Evolutionary conservation across 2,797 vertebrate species (phyloP).

Genomic region (Tenualosa ilisha): DNA sequence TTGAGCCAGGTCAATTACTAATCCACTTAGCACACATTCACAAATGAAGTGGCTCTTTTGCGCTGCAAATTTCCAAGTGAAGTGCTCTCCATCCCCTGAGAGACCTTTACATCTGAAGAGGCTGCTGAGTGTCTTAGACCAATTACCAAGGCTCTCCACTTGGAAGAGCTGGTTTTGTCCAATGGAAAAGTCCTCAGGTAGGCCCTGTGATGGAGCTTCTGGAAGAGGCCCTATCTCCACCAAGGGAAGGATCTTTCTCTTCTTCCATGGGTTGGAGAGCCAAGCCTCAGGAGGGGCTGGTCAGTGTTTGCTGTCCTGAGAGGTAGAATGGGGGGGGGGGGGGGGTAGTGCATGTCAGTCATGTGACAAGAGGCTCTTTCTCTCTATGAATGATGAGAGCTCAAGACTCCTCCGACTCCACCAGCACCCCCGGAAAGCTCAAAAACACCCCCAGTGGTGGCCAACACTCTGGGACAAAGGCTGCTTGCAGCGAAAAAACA

Average conservation of each 20-base stretch:
- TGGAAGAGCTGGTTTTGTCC: conserved; percentile 36
- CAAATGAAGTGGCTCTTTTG: conserved; percentile 18
- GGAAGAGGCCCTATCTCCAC: neutral
- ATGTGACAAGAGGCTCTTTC: conserved; percentile 55
- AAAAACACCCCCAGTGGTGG: conserved; percentile 55
- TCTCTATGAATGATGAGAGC: conserved; percentile 70
- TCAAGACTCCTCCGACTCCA: conserved; percentile 6
- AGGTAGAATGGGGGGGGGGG: conserved; percentile 8
- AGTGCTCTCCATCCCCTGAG: conserved; percentile 37
- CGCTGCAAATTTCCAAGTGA: neutral
- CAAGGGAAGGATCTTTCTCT: neutral
- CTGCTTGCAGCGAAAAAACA: conserved; percentile 59
- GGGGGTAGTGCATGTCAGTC: neutral
- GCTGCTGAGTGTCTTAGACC: neutral
- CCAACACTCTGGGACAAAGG: conserved; percentile 65
- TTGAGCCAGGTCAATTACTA: neutral
- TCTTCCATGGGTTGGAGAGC: neutral
- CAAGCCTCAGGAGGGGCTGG: conserved; percentile 40
- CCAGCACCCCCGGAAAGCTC: neutral
- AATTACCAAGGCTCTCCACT: neutral
- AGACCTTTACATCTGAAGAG: conserved; percentile 41
- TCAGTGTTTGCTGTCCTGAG: conserved; percentile 50
- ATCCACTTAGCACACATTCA: conserved; percentile 1
- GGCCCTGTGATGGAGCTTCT: conserved; percentile 28
- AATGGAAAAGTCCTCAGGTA: conserved; percentile 35